Evolutionary conservation across 2,888 invertebrate species (phyloP), one percentile per base, ranked within the genome.

Genomic region (Tupiocoris notatus): DNA sequence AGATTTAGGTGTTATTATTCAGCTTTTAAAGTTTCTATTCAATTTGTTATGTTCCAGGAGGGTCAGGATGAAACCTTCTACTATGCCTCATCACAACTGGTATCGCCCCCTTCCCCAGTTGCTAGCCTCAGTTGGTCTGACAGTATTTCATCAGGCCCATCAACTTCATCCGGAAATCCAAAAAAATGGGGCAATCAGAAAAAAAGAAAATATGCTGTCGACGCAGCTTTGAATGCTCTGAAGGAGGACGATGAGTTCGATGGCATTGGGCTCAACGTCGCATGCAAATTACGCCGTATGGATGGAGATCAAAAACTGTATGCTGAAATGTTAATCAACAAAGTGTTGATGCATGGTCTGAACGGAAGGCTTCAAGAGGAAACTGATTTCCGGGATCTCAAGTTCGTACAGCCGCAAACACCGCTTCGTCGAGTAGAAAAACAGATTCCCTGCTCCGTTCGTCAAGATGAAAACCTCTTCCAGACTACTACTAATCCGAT

Each of bases 281-380:
- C 76, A n/a, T 70, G 68, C 63, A 76, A 76, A 76, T 70, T 71
- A 62, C 61, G 76, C 57, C 70, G 70, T 17, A 76, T 76, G 71
- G 39, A 24, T n/a, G 76, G 57, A 17, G 68, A 67, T 18, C 76
- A 76, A 23, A 18, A 68, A 64, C 17, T 76, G 2, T 76, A 71
- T 24, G 76, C 76, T 0, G 76, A 71, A 77, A 77, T 71, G 77
- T 70, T 77, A 57, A 64, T 76, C 25, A 76, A 67, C 70, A 70
- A 76, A 71, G 71, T 77, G 56, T 58, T 70, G 57, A 67, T 67
- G 67, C 1, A 75, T 75, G 75, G 75, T 66, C 59, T 75, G 23
- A 66, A 75, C 20, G 75, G 67, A 75, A 75, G 75, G 21, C 75
- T 75, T 25, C 66, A 66, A 66, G 75, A 75, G 66, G 75, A 75